A percentile compares a stretch with the other conserved stretches of the same genome.
phyloP scores from a whole-genome alignment of 2,113 vertebrate species.

The Megaceryle torquata region DNA sequence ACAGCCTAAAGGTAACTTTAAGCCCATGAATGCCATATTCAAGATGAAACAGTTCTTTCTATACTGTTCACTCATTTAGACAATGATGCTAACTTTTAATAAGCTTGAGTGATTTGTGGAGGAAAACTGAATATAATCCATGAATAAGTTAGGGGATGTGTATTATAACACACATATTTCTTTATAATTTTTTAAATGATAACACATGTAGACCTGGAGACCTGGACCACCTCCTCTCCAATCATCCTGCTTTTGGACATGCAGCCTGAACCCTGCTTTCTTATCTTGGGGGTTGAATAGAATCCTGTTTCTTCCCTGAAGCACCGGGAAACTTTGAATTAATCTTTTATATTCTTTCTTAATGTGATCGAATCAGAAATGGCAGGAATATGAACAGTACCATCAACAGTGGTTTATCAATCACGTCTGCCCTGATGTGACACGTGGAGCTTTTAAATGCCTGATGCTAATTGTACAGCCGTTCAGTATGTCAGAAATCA shows the following conservation, averaged over 20 bases:
- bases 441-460: background rate
- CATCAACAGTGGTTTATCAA: background rate
- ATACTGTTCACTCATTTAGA: background rate
- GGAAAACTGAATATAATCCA: background rate
- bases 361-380: background rate
- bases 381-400: background rate
- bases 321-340: background rate
- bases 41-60: background rate
- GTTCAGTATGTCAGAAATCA: background rate
- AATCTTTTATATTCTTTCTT: background rate
- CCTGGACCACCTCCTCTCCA: background rate
- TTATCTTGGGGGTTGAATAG: background rate
- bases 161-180: background rate
- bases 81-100: background rate
- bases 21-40: background rate
- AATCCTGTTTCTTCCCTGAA: background rate
- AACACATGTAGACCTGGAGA: background rate
- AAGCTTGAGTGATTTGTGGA: background rate
- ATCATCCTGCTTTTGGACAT: background rate
- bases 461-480: background rate
- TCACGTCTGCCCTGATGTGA: background rate
- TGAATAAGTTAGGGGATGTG: background rate
- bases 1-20: background rate
- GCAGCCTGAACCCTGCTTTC: fast-evolving
- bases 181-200: background rate